Base-by-base conservation (phyloP, 2,888 invertebrate species). In the Lasioglossum vierecki region DNA sequence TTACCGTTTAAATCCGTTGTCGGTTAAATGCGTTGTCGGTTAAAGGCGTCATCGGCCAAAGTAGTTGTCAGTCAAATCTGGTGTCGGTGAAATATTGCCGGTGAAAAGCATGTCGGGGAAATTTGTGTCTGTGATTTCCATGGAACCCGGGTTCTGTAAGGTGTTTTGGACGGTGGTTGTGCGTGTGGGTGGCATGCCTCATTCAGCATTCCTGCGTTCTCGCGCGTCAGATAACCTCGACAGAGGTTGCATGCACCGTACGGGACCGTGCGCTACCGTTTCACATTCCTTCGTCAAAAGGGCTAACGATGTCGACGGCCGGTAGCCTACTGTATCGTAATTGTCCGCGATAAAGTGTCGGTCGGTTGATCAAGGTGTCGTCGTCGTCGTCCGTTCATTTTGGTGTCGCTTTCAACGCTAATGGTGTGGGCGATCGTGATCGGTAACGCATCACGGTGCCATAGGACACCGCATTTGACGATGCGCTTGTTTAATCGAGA, bases 121-220 rank as follows among this genome's bases (percentile, higher is more conserved):
- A 30, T 30, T 30, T 30, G 1, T 30, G 30, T 30, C 30, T 30
- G 30, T 30, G 30, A 30, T 30, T 1, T 30, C 30, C 30, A 30
- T 30, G 30, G 30, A 1, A 30, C 30, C 30, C 30, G 15, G 30
- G 30, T 5, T 30, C 6, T 15, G 18, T 18, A 15, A 18, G 66
- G 6, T 26, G 22, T 39, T 8, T 15, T 26, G 46, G 60, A 35
- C 6, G 35, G 57, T n/a, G 57, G 73, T 22, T 41, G 79, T 88
- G 88, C 76, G 79, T 73, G 78, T 30, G 57, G 57, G 13, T 53
- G 68, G 73, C 90, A 90, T 90, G 90, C 90, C 73, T 79, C 90
- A 84, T 90, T 88, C 90, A 80, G 49, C 88, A 82, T 88, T 86
- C 87, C 35, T 82, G 46, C 53, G 73, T 85, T 44, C 70, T n/a